phyloP scores from a whole-genome alignment of 2,113 vertebrate species.

The Ceyx cyanopectus region DNA sequence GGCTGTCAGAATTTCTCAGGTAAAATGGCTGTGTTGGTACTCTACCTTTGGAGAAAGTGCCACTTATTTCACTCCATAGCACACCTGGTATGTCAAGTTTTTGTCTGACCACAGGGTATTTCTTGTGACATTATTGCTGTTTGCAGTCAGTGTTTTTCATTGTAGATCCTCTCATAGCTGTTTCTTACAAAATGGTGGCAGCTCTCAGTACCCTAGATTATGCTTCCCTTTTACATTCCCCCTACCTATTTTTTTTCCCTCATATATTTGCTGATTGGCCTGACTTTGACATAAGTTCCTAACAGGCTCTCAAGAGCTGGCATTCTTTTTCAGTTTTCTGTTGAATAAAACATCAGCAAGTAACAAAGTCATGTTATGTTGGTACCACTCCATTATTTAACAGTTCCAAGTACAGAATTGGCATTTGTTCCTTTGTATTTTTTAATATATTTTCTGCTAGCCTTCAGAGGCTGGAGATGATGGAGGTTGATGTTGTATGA shows the following conservation, averaged over 20 bases:
- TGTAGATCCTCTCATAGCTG: background rate
- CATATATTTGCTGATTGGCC: background rate
- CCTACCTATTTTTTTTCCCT: background rate
- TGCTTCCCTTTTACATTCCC: background rate
- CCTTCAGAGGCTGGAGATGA: background rate
- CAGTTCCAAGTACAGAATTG: background rate
- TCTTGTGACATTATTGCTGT: background rate
- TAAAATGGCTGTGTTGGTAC: background rate
- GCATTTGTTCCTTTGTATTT: background rate
- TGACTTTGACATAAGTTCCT: background rate
- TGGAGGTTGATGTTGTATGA: background rate
- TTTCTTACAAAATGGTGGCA: background rate
- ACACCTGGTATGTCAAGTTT: background rate
- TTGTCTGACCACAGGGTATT: background rate
- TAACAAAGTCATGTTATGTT: background rate
- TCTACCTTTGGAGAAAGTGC: background rate
- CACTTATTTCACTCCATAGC: background rate
- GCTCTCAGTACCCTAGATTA: background rate
- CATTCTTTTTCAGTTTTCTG: background rate
- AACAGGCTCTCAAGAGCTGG: background rate
- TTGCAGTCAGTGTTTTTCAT: background rate
- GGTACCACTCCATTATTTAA: background rate
- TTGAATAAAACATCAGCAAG: background rate
- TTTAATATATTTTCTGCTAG: background rate
- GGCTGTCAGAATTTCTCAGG: background rate